Conservation (phyloP, 2,113 vertebrate species). For the Hemichromis elongatus region DNA sequence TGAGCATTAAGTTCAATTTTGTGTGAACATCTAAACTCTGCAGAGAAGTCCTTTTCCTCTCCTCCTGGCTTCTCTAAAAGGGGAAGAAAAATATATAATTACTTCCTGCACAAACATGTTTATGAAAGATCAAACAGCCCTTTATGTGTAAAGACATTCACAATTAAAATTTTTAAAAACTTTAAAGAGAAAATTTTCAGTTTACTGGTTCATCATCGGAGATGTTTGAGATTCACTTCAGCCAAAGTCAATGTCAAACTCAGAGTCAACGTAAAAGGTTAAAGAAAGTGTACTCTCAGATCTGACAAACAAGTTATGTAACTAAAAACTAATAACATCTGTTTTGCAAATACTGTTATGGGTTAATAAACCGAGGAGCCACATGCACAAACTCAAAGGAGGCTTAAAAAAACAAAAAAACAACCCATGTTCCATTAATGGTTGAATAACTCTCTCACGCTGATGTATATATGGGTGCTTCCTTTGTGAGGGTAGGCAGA, state of each 20-base stretch:
- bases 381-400: neutral
- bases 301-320: neutral
- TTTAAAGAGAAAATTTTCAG: neutral
- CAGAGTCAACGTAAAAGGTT: neutral
- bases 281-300: neutral
- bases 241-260: neutral
- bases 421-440: fast-evolving
- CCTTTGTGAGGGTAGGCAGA: too few relatives aligned
- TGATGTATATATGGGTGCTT: neutral
- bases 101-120: neutral
- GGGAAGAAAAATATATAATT: neutral
- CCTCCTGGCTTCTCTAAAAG: neutral
- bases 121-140: neutral
- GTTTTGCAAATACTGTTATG: neutral
- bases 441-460: neutral
- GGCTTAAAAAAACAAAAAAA: neutral
- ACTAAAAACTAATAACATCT: neutral
- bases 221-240: neutral
- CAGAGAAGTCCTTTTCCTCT: neutral
- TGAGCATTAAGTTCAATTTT: neutral
- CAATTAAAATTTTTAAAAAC: neutral
- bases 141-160: neutral
- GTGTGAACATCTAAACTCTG: neutral
- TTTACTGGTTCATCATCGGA: neutral
- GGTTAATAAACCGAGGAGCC: neutral